phyloP scores from a whole-genome alignment of 2,797 vertebrate genomes.

The Anniella stebbinsi region DNA sequence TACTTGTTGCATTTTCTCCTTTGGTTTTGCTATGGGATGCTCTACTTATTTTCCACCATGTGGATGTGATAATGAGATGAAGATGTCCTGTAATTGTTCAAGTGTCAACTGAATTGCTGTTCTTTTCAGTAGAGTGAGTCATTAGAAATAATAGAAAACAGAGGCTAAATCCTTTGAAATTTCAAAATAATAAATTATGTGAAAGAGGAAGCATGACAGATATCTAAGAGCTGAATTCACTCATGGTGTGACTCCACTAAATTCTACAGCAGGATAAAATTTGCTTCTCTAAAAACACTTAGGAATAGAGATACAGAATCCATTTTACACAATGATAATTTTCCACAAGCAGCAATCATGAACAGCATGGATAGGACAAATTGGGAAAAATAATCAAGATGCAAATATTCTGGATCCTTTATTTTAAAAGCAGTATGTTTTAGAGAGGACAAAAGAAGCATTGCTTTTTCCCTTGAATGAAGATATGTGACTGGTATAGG shows the following conservation, averaged over 20 bases:
- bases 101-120: constrained; percentile 19
- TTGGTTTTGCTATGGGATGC: neutral
- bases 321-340: neutral
- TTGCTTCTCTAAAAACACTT: neutral
- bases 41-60: constrained; percentile 36
- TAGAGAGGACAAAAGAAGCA: neutral
- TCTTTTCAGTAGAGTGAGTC: constrained; percentile 40
- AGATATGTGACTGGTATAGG: neutral
- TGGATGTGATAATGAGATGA: constrained; percentile 21
- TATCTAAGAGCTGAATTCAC: constrained; percentile 5
- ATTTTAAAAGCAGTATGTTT: neutral
- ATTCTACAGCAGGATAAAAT: neutral
- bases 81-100: constrained; percentile 24
- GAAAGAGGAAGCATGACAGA: neutral
- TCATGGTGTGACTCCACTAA: neutral
- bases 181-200: constrained; percentile 21
- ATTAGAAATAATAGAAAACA: constrained; percentile 33
- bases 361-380: too few species aligned
- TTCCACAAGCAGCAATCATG: neutral
- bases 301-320: neutral
- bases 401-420: neutral
- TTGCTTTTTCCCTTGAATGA: neutral
- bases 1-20: constrained; percentile 8
- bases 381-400: neutral
- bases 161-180: constrained; percentile 28